These are phyloP conservation scores for Nezara viridula DNA, from an alignment of 2,888 invertebrate species.

Conservation along the genomic window DNA sequence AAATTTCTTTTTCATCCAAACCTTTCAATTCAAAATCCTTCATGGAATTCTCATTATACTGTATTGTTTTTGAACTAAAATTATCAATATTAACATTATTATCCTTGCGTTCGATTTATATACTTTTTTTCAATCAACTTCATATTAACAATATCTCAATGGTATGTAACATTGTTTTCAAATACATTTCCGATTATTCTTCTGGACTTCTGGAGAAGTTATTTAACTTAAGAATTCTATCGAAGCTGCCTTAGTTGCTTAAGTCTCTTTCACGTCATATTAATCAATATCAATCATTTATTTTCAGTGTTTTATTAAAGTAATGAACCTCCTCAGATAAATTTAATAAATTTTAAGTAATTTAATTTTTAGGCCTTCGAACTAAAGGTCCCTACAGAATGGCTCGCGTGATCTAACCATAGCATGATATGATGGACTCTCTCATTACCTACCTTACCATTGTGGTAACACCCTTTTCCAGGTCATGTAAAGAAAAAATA, in stretches of 20 bases:
- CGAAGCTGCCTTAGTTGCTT: neutral
- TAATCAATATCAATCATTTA: neutral
- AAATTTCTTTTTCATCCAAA: too few species aligned
- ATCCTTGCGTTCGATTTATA: too few species aligned
- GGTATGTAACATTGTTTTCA: neutral
- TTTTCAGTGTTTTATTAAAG: neutral
- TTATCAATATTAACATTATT: too few species aligned
- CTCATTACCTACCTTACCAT: neutral
- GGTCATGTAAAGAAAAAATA: neutral
- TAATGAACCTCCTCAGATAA: neutral
- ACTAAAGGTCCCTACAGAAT: neutral
- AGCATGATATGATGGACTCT: neutral
- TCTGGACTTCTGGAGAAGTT: neutral
- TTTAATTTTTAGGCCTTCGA: neutral
- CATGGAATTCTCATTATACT: too few species aligned
- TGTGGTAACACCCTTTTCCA: slow-evolving; percentile 2
- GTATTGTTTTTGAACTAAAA: too few species aligned
- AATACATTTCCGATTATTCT: neutral
- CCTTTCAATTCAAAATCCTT: too few species aligned
- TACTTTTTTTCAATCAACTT: too few species aligned
- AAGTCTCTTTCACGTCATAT: neutral
- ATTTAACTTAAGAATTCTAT: neutral
- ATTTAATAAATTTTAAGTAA: neutral
- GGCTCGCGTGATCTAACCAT: neutral
- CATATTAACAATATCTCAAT: neutral